Evolutionary conservation across 2,888 invertebrate species (phyloP), one percentile per base, ranked within the genome.

Genomic region (Brachylomia viminalis): DNA sequence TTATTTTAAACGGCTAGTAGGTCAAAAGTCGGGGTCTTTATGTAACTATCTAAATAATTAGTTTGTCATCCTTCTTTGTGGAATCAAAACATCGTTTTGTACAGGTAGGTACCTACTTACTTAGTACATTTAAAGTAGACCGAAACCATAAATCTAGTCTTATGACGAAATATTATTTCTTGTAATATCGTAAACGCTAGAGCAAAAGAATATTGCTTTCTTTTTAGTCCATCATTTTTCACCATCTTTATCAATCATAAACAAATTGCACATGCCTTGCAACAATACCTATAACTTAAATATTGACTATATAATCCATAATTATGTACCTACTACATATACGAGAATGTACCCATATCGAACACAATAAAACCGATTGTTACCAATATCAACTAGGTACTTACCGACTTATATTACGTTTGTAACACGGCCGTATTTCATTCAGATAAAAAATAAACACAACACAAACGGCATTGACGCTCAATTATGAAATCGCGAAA

Each of bases 361-460:
- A 59, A 49, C 15, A 77, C 33, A 73, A 61, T 49, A 65, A 72
- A 77, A 75, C 5, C 56, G 47, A 80, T 78, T 62, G 58, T 75
- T 58, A 69, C 56, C 27, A 62, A 54, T 69, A 79, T n/a, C 38
- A 42, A 38, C 23, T 30, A n/a, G n/a, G n/a, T n/a, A n/a, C n/a
- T n/a, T n/a, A 47, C 2, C 15, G 23, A 76, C 27, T 23, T 45
- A 45, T 23, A 64, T 59, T 71, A 82, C 64, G 15, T 58, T 47
- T 23, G 49, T 59, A 38, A 67, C 52, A 30, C 23, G 2, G 38
- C 38, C 23, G 38, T 47, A 52, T 23, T 42, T 45, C 42, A 69
- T 17, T 62, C 23, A 20, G 81, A 83, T 83, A 84, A 85, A 81
- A 77, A 69, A 74, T 15, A 65, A 74, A 84, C 70, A 78, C 47